Evolutionary conservation across 2,797 vertebrate genomes (phyloP).

Genomic region (Melanotaenia maccullochi): DNA sequence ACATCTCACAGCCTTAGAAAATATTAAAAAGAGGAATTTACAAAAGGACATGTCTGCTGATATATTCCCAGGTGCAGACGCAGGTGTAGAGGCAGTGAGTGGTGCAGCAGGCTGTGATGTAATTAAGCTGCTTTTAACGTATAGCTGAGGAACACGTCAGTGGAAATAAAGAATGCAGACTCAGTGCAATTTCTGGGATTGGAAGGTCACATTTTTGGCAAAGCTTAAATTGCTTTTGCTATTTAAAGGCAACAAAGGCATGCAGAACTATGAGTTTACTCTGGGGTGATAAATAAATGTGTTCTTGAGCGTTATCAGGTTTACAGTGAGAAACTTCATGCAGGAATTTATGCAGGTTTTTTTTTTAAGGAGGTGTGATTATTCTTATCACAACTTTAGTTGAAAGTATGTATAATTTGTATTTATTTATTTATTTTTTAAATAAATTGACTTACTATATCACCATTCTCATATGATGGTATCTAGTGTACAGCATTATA

Average conservation of each 20-base stretch:
- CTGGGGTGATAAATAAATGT: conserved; percentile 27
- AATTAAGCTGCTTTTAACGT: conserved; percentile 16
- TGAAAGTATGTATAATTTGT: background rate
- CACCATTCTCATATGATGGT: conserved; percentile 12
- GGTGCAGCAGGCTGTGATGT: conserved; percentile 14
- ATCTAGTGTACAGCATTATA: conserved; percentile 5
- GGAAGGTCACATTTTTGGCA: conserved; percentile 7
- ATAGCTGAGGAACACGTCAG: conserved; percentile 7
- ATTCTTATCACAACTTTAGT: conserved; percentile 12
- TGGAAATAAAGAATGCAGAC: conserved; percentile 7
- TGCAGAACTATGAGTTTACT: conserved; percentile 8
- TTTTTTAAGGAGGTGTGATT: background rate
- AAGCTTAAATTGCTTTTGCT: conserved; percentile 2
- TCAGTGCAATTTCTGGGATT: conserved; percentile 8
- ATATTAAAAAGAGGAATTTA: background rate
- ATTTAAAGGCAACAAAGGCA: conserved; percentile 1
- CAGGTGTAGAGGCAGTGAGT: conserved; percentile 31
- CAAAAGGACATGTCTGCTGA: conserved; percentile 6
- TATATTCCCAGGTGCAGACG: conserved; percentile 25
- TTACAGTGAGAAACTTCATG: conserved; percentile 9
- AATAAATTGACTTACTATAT: conserved; percentile 7
- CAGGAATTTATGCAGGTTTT: background rate
- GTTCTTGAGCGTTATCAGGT: conserved; percentile 21
- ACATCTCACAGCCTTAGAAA: background rate
- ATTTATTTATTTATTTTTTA: background rate